These are phyloP conservation scores for Etia nguti DNA, from an alignment of 2,113 vertebrate species.

Conservation along the genomic window DNA sequence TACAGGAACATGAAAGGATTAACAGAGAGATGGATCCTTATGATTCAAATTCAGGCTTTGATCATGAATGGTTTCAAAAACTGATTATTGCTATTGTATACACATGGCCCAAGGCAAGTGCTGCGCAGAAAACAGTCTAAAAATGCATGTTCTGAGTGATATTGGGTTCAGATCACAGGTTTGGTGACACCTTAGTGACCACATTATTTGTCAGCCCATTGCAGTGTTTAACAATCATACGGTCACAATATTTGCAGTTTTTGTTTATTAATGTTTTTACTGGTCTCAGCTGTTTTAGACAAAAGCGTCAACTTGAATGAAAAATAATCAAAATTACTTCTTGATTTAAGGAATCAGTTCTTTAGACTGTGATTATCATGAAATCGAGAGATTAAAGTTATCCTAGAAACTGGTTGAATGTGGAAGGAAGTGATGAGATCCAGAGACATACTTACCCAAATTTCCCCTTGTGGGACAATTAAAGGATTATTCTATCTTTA, in stretches of 20 bases:
- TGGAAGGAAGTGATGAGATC: conserved; percentile 40
- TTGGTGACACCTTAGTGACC: not conserved
- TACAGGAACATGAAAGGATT: not conserved
- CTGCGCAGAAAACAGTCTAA: not conserved
- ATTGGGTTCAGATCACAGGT: not conserved
- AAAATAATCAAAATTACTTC: not conserved
- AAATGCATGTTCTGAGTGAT: not conserved
- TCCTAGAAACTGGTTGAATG: conserved; percentile 15
- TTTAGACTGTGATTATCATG: conserved; percentile 9
- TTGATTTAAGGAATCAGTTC: conserved; percentile 15
- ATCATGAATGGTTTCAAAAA: not conserved
- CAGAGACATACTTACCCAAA: not conserved
- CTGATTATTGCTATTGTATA: not conserved
- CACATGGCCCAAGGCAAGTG: not conserved
- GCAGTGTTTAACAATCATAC: not conserved
- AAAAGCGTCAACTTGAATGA: not conserved
- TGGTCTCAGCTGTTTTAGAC: not conserved
- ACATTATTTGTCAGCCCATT: not conserved
- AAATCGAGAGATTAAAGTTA: conserved; percentile 25
- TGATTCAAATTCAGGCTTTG: not conserved
- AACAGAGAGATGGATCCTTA: not conserved
- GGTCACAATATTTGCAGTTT: not conserved
- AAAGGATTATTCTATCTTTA: too few species aligned
- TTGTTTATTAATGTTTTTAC: not conserved
- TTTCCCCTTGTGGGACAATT: too few species aligned